phyloP scores from a whole-genome alignment of 2,113 vertebrate genomes.

The Pelecanoides urinatrix region DNA sequence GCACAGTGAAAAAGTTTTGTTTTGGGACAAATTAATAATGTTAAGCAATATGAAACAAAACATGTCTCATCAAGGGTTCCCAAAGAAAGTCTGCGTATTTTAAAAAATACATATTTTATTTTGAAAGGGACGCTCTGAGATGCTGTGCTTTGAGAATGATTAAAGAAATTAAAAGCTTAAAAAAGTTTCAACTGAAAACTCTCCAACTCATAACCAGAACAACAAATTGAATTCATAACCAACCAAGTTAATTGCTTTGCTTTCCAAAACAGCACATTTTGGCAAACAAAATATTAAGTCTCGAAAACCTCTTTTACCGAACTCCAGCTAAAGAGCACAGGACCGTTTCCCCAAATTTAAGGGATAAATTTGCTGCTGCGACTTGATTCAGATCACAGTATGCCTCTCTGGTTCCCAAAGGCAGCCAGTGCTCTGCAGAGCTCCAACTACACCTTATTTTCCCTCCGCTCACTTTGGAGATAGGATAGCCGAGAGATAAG shows the following conservation, averaged over 20 bases:
- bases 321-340: not conserved
- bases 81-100: not conserved
- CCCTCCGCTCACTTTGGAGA: not conserved
- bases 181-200: not conserved
- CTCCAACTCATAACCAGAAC: constrained; percentile 6
- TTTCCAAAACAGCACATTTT: not conserved
- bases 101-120: not conserved
- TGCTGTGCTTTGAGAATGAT: not conserved
- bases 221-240: constrained; percentile 15
- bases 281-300: not conserved
- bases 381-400: not conserved
- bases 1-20: not conserved
- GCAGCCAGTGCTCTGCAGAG: not conserved
- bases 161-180: not conserved
- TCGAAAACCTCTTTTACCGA: not conserved
- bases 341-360: not conserved
- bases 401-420: not conserved
- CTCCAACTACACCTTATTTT: not conserved
- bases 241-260: constrained; percentile 1
- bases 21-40: not conserved
- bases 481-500: not conserved
- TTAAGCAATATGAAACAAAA: not conserved
- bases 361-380: not conserved
- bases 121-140: not conserved
- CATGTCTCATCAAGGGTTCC: not conserved